phyloP scores from a whole-genome alignment of 2,888 invertebrate species.

The Coenonympha arcania region DNA sequence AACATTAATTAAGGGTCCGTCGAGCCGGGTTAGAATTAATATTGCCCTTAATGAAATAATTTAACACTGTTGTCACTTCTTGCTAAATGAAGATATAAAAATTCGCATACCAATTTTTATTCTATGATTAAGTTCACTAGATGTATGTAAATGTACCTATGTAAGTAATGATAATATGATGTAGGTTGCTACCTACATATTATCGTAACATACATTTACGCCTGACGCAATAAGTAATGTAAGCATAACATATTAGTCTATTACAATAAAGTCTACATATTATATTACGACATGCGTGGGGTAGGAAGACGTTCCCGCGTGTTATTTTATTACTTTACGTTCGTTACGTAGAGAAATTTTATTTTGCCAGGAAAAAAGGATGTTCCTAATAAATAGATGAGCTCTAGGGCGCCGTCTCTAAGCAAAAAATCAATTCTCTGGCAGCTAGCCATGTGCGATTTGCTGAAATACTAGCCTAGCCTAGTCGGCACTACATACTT shows the following conservation, averaged over 20 bases:
- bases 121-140: too few relatives aligned
- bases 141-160: too few relatives aligned
- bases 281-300: slow-evolving; percentile 18
- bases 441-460: slow-evolving; percentile 38
- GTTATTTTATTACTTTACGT: slow-evolving; percentile 23
- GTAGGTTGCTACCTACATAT: too few relatives aligned
- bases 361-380: slow-evolving; percentile 25
- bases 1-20: too few relatives aligned
- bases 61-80: too few relatives aligned
- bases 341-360: slow-evolving; percentile 21
- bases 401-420: slow-evolving; percentile 25
- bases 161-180: too few relatives aligned
- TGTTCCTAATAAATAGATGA: slow-evolving; percentile 29
- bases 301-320: slow-evolving; percentile 18
- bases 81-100: too few relatives aligned
- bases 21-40: too few relatives aligned
- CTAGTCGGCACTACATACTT: slow-evolving; percentile 13
- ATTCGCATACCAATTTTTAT: too few relatives aligned
- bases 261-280: slow-evolving; percentile 15
- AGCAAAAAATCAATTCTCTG: slow-evolving; percentile 52
- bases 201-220: too few relatives aligned
- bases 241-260: slow-evolving; percentile 10
- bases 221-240: slow-evolving; percentile 4
- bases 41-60: too few relatives aligned
- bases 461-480: slow-evolving; percentile 19